These are phyloP conservation scores for Rhysida immarginata DNA, from an alignment of 1,140 invertebrate species.

Conservation along the genomic window DNA sequence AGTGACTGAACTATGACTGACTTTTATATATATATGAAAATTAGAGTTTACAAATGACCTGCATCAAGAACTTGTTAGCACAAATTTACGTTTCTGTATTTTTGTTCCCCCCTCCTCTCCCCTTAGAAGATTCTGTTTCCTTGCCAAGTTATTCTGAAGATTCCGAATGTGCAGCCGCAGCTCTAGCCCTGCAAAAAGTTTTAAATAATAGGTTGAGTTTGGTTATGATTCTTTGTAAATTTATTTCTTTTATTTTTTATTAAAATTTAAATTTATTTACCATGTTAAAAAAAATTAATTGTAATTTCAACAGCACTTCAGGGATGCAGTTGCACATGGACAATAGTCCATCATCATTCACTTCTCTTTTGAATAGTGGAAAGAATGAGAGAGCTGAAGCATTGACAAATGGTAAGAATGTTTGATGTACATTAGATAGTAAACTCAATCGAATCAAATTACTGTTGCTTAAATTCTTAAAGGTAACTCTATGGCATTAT, in stretches of 20 bases:
- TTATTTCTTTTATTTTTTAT: background rate
- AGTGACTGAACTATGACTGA: background rate
- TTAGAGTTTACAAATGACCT: too few species aligned
- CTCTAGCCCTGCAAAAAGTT: constrained; percentile 20
- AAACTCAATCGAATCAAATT: too few species aligned
- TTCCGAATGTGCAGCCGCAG: constrained; percentile 26
- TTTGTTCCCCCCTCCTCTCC: background rate
- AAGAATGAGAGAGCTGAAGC: background rate
- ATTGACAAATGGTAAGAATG: background rate
- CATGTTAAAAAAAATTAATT: background rate
- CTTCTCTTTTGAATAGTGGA: too few species aligned
- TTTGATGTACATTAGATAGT: too few species aligned
- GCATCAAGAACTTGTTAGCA: too few species aligned
- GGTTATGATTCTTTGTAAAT: background rate
- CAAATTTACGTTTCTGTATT: too few species aligned
- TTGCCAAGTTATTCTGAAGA: constrained; percentile 28
- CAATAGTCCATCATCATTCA: background rate
- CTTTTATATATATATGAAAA: background rate
- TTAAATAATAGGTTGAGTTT: background rate
- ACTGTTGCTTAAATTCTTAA: too few species aligned
- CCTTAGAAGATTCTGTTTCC: constrained; percentile 28
- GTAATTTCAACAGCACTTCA: background rate
- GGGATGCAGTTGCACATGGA: background rate
- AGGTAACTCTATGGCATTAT: too few species aligned
- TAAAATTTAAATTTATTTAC: background rate